phyloP scores from a whole-genome alignment of 2,113 vertebrate genomes.

The Sander lucioperca region DNA sequence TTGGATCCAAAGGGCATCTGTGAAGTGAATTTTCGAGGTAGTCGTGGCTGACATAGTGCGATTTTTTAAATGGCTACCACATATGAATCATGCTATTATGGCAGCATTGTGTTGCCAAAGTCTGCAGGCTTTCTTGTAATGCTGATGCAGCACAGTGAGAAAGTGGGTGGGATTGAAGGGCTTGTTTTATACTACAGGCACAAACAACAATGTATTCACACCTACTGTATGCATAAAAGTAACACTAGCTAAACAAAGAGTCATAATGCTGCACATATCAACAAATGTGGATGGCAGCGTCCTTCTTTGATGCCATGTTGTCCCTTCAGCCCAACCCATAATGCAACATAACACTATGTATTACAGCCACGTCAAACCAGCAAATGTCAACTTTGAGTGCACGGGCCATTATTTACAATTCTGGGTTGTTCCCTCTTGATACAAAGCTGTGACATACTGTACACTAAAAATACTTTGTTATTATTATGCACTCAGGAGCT shows the following conservation, averaged over 20 bases:
- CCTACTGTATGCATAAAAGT: conserved; percentile 21
- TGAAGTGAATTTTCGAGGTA: conserved; percentile 35
- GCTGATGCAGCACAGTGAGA: conserved; percentile 71
- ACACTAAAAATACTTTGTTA: background rate
- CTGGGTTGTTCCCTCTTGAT: background rate
- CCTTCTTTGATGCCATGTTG: background rate
- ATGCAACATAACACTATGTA: conserved; percentile 4
- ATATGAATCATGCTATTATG: conserved; percentile 53
- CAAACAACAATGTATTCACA: conserved; percentile 57
- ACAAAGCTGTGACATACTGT: background rate
- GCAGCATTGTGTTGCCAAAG: conserved; percentile 60
- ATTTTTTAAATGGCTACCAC: conserved; percentile 56
- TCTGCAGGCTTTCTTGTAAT: conserved; percentile 60
- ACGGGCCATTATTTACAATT: background rate
- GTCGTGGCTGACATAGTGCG: conserved; percentile 33
- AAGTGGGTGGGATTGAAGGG: conserved; percentile 59
- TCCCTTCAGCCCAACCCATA: conserved; percentile 3
- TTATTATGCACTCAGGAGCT: background rate
- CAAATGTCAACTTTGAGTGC: background rate
- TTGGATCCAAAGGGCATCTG: conserved; percentile 54
- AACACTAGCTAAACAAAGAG: conserved; percentile 18
- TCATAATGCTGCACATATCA: background rate
- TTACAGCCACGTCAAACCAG: background rate
- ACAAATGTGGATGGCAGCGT: background rate
- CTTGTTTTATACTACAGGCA: conserved; percentile 56